Conservation (phyloP, 2,888 invertebrate genomes). For the Orthosia incerta region DNA sequence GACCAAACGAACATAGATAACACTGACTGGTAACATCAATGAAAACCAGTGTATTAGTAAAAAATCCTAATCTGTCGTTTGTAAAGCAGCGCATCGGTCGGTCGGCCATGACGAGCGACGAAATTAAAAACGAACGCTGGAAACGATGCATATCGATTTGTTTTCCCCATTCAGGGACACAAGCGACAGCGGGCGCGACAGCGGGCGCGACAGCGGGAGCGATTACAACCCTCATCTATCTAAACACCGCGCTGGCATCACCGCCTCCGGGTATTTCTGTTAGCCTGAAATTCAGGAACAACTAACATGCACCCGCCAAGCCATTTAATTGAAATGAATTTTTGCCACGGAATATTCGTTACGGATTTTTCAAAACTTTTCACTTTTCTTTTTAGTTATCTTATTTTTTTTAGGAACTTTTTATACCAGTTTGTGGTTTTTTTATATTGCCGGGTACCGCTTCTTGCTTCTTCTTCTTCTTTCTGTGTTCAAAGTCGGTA, state of each 20-base stretch:
- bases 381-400: too few species aligned
- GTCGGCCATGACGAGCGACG: constrained; percentile 62
- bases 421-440: constrained; percentile 22
- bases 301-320: constrained; percentile 38
- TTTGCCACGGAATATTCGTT: constrained; percentile 36
- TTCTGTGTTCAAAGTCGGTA: background rate
- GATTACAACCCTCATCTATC: constrained; percentile 33
- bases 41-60: constrained; percentile 47
- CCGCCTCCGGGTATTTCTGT: constrained; percentile 51
- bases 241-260: constrained; percentile 40
- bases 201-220: constrained; percentile 10
- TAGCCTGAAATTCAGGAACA: constrained; percentile 51
- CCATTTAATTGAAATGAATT: constrained; percentile 62
- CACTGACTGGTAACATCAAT: constrained; percentile 43
- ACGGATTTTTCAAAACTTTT: constrained; percentile 23
- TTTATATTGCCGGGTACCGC: background rate
- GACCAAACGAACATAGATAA: constrained; percentile 27
- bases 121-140: constrained; percentile 72
- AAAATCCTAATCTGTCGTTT: constrained; percentile 56
- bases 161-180: constrained; percentile 51
- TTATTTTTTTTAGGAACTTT: too few species aligned
- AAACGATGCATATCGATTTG: constrained; percentile 68
- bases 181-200: constrained; percentile 19
- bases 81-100: constrained; percentile 41
- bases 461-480: too few species aligned